Conservation (phyloP, 2,888 invertebrate genomes). For the Lymantria dispar region DNA sequence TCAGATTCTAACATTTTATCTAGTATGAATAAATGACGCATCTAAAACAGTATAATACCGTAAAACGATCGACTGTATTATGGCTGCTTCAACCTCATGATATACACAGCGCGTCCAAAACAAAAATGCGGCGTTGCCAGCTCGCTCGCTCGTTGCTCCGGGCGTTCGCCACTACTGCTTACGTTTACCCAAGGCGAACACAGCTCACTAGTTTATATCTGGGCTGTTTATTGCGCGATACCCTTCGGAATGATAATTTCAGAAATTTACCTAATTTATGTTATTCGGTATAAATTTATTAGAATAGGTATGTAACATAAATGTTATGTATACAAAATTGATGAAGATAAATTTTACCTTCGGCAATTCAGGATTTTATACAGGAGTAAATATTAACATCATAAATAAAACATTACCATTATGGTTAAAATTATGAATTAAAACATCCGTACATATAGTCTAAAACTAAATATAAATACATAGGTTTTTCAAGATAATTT, state of each 20-base stretch:
- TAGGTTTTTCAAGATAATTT: too few species aligned
- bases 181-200: conserved; percentile 57
- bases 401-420: too few species aligned
- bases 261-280: conserved; percentile 10
- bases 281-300: not conserved
- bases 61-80: not conserved
- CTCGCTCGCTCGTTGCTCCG: conserved; percentile 26
- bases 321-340: not conserved
- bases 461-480: too few species aligned
- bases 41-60: not conserved
- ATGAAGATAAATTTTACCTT: too few species aligned
- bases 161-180: conserved; percentile 51
- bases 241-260: conserved; percentile 35
- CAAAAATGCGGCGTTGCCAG: conserved; percentile 51
- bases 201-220: conserved; percentile 33
- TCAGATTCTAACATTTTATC: too few species aligned
- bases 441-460: too few species aligned
- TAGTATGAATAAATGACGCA: too few species aligned
- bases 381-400: too few species aligned
- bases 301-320: not conserved
- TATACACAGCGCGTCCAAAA: conserved; percentile 27
- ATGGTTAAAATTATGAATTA: too few species aligned
- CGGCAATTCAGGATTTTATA: too few species aligned
- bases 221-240: conserved; percentile 29
- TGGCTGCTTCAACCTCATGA: conserved; percentile 8